A percentile compares a stretch with the other conserved stretches of the same genome.
Evolutionary conservation across 2,797 vertebrate genomes (phyloP).

Genomic region (Enteromius argenteus): DNA sequence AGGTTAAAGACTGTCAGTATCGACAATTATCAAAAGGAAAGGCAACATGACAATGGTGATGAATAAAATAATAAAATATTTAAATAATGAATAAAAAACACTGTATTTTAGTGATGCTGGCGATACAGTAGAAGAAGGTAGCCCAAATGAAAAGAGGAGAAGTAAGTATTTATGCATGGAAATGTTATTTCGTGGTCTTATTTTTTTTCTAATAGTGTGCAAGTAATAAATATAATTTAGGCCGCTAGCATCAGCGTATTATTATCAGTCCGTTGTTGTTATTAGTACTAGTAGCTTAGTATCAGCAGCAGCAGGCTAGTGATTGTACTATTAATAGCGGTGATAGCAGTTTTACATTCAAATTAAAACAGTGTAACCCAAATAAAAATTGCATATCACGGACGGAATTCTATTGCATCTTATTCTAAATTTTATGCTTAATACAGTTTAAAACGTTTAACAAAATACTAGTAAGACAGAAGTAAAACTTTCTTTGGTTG

Average conservation of each 20-base stretch:
- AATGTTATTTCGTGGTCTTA: background rate
- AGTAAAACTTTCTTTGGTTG: background rate
- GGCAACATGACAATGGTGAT: background rate
- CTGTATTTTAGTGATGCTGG: background rate
- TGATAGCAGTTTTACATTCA: background rate
- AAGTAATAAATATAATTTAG: background rate
- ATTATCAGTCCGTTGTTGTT: background rate
- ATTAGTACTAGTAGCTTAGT: background rate
- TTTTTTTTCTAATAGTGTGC: background rate
- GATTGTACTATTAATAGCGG: background rate
- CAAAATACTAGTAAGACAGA: background rate
- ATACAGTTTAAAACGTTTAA: background rate
- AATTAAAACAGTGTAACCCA: background rate
- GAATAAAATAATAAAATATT: too few species aligned
- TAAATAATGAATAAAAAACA: too few species aligned
- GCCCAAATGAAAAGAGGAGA: background rate
- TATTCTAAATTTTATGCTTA: background rate
- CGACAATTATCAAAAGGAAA: background rate
- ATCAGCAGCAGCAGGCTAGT: background rate
- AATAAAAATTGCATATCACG: background rate
- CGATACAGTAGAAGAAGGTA: background rate
- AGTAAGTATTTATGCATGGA: background rate
- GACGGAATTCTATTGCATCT: background rate
- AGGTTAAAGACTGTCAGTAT: background rate
- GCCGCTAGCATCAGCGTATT: background rate